These are phyloP conservation scores for Micrastur ruficollis DNA, from an alignment of 2,797 vertebrate genomes.

Conservation along the genomic window DNA sequence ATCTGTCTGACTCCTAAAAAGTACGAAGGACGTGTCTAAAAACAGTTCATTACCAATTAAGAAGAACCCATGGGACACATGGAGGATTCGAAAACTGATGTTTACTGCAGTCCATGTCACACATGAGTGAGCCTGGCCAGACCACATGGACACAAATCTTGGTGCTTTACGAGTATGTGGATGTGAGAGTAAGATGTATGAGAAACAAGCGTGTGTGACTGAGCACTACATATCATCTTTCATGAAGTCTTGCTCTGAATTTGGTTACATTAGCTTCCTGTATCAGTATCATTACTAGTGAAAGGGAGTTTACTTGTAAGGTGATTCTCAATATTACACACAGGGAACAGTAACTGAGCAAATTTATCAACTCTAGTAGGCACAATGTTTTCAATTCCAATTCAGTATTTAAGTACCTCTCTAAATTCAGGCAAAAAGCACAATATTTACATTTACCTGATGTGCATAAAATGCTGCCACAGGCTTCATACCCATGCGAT, in stretches of 20 bases:
- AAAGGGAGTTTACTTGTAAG: neutral
- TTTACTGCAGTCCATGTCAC: neutral
- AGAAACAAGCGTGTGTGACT: neutral
- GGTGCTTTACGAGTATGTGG: neutral
- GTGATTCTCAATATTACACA: neutral
- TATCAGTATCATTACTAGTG: neutral
- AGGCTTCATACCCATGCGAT: slow-evolving; percentile 86
- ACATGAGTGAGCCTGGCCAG: neutral
- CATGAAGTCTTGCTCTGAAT: neutral
- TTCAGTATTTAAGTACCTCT: neutral
- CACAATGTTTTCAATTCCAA: neutral
- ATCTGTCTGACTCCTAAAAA: neutral
- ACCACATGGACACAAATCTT: neutral
- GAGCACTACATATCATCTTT: neutral
- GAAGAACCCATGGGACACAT: neutral
- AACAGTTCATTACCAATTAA: neutral
- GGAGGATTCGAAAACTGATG: neutral
- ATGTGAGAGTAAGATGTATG: neutral
- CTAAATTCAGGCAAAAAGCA: neutral
- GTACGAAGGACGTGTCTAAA: neutral
- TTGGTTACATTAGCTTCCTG: neutral
- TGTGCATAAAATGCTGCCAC: slow-evolving; percentile 94
- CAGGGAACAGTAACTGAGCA: neutral
- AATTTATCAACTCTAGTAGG: neutral
- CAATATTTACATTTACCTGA: slow-evolving; percentile 74